Evolutionary conservation across 2,797 vertebrate genomes (phyloP), one percentile per base, ranked within the genome.

Genomic region (Intellagama lesueurii): DNA sequence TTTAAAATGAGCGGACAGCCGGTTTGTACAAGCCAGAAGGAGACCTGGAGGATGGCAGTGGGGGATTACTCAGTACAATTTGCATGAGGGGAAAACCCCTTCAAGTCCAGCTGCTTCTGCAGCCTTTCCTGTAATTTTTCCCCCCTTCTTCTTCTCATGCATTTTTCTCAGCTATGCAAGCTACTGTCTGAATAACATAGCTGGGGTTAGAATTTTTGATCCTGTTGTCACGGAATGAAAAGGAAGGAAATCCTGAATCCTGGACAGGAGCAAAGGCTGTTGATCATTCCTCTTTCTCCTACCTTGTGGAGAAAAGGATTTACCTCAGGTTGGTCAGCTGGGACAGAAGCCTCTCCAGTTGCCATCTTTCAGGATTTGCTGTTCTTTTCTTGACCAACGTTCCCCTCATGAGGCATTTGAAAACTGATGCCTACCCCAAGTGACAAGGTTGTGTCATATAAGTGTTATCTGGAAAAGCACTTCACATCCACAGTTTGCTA

Each of bases 1-100:
- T 52, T 17, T 8, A 7, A 49, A 52, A 14, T 19, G 30, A n/a
- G 1, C 4, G 81, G 80, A 30, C 7, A 1, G 11, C 7, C 69
- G 72, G 7, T 26, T 86, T 77, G 40, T 40, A n/a, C 30, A 26
- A 12, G 12, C 30, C 2, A 0, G 47, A 49, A 56, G 40, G 9
- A 30, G 0, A 7, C 22, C 4, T 0, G 30, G 28, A 35, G 28
- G 28, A 8, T 40, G n/a, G n/a, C 60, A 70, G 49, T 14, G 72
- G 86, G 30, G 66, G 44, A n/a, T 87, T 66, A 83, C 35, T 49
- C 44, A 9, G 87, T 56, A 73, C 64, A 66, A 76, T 28, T 16
- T 1, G 2, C 9, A 17, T 6, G 80, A 82, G 79, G 82, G 83
- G 90, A 85, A 79, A 90, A 85, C 87, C 83, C 81, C 83, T 89